phyloP scores from a whole-genome alignment of 2,888 invertebrate species.

The Drosophila testacea region DNA sequence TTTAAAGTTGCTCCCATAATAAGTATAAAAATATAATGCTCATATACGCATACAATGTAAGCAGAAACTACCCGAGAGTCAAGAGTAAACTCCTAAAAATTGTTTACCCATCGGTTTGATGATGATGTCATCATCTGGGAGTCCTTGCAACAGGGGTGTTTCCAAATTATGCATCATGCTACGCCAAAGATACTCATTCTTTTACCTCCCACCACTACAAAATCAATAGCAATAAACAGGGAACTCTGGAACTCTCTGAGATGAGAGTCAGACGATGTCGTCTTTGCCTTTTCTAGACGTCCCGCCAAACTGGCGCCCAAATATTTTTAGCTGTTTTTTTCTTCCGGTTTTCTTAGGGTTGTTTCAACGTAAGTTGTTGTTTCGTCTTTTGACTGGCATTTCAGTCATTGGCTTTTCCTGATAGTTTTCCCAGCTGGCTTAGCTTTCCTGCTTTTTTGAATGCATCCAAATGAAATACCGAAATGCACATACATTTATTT shows the following conservation, averaged over 20 bases:
- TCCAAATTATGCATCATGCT: slow-evolving; percentile 70
- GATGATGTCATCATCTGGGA: slow-evolving; percentile 65
- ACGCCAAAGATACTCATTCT: slow-evolving; percentile 26
- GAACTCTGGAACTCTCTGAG: slow-evolving; percentile 37
- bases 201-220: slow-evolving; percentile 29
- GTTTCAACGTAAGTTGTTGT: slow-evolving; percentile 40
- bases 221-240: slow-evolving; percentile 74
- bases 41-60: slow-evolving; percentile 29
- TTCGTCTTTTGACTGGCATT: slow-evolving; percentile 52
- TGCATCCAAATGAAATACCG: neutral
- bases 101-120: slow-evolving; percentile 56
- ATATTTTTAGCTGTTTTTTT: slow-evolving; percentile 55
- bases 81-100: slow-evolving; percentile 39
- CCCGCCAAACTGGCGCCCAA: slow-evolving; percentile 69
- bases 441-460: slow-evolving; percentile 41
- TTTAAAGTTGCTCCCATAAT: slow-evolving; percentile 68
- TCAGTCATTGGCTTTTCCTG: slow-evolving; percentile 34
- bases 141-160: slow-evolving; percentile 43
- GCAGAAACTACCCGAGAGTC: slow-evolving; percentile 31
- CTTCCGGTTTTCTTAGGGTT: slow-evolving; percentile 36
- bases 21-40: slow-evolving; percentile 67
- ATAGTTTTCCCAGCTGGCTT: slow-evolving; percentile 48
- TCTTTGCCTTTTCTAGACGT: slow-evolving; percentile 51
- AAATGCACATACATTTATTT: neutral
- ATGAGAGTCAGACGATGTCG: slow-evolving; percentile 57